phyloP scores from a whole-genome alignment of 2,113 vertebrate genomes.

The Chaetops frenatus region DNA sequence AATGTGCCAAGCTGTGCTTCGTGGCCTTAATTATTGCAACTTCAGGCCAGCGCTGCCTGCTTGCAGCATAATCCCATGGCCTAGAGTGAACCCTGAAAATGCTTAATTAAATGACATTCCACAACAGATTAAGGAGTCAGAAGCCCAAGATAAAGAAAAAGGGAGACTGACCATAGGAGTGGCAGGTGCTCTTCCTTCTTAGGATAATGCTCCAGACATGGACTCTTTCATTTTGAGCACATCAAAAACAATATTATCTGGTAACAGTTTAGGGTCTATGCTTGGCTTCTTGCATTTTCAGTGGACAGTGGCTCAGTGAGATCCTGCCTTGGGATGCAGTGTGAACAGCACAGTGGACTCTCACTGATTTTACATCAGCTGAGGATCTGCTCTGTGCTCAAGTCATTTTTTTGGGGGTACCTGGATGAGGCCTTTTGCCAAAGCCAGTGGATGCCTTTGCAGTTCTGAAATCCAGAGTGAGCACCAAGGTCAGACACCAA shows the following conservation, averaged over 20 bases:
- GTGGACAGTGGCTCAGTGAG: background rate
- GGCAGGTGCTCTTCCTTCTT: constrained; percentile 33
- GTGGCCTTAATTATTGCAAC: constrained; percentile 56
- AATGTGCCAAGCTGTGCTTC: constrained; percentile 56
- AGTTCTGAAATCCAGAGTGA: background rate
- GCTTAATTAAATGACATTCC: constrained; percentile 66
- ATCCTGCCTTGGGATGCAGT: background rate
- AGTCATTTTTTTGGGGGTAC: background rate
- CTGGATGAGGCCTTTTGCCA: background rate
- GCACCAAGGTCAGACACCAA: background rate
- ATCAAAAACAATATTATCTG: background rate
- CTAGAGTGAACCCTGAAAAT: constrained; percentile 60
- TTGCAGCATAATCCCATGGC: constrained; percentile 58
- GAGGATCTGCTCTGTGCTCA: background rate
- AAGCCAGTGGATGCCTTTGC: background rate
- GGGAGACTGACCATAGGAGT: background rate
- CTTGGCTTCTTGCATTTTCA: background rate
- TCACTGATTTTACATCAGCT: background rate
- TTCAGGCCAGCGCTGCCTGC: constrained; percentile 41
- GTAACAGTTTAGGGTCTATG: background rate
- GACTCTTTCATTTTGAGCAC: background rate
- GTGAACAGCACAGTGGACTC: background rate
- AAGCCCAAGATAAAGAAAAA: constrained; percentile 38
- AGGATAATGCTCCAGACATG: background rate
- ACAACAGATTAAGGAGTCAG: constrained; percentile 61